These are phyloP conservation scores for Aptenodytes patagonicus DNA, from an alignment of 2,113 vertebrate species.

Conservation along the genomic window DNA sequence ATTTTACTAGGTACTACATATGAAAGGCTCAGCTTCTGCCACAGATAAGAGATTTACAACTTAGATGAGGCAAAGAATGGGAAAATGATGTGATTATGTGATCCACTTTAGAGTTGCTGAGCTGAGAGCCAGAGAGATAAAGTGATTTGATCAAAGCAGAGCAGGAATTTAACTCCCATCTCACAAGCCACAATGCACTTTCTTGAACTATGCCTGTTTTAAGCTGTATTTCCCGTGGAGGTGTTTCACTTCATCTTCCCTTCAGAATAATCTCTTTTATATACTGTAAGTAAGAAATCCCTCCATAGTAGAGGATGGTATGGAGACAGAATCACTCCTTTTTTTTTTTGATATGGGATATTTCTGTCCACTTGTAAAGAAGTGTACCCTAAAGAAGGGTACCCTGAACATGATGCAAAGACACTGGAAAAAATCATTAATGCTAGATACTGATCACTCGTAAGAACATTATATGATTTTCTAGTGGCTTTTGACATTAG, in stretches of 20 bases:
- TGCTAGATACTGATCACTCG: not conserved
- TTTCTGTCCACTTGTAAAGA: not conserved
- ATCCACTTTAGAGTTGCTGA: not conserved
- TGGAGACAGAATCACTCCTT: not conserved
- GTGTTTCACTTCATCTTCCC: not conserved
- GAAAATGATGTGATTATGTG: not conserved
- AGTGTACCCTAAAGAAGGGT: not conserved
- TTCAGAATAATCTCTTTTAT: not conserved
- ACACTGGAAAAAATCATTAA: not conserved
- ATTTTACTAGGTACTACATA: not conserved
- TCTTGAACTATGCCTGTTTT: not conserved
- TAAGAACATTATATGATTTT: not conserved
- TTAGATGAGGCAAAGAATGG: not conserved
- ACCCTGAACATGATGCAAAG: not conserved
- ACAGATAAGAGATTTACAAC: conserved; percentile 38
- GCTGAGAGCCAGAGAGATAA: not conserved
- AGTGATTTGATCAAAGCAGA: conserved; percentile 28
- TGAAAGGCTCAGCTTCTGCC: not conserved
- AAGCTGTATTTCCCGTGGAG: not conserved
- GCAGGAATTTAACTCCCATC: not conserved
- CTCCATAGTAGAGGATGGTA: not conserved
- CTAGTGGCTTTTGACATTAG: not conserved
- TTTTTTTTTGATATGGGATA: not conserved
- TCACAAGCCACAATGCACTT: not conserved
- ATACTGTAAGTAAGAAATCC: not conserved